Evolutionary conservation across 2,113 vertebrate genomes (phyloP), one percentile per base, ranked within the genome.

Genomic region (Callionymus lyra): DNA sequence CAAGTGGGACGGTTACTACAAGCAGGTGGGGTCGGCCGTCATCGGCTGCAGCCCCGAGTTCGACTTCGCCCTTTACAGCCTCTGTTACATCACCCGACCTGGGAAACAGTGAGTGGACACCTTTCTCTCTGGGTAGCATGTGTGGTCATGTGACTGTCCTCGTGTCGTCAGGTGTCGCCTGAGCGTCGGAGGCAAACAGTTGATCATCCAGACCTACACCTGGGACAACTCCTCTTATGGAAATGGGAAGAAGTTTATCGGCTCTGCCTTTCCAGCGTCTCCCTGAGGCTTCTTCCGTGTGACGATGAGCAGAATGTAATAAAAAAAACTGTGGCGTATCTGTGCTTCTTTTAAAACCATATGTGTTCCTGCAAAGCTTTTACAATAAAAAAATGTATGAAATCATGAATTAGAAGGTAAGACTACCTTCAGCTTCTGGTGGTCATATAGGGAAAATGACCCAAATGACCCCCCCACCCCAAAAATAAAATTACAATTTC

Each of bases 21-120:
- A 98, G 54, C 80, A 93, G 76, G 86, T 98, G 6, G 92, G 93
- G 2, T 88, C 91, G 0, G 81, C 88, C 0, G 80, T 97, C 72
- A 90, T 98, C 0, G 93, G 95, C 72, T 84, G 54, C 77, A 98
- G 95, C 68, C 94, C 95, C 0, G 95, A 97, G 55, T 96, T 96
- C 6, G 95, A 98, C 52, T 83, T 98, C 6, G 90, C 88, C 0
- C 44, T 96, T 2, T 98, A 93, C 71, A 85, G 86, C 0, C 59
- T 98, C 39, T 98, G 92, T 79, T 98, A 91, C 81, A 87, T 98
- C 2, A 61, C 89, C 0, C 85, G 90, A 0, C 93, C 93, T 0
- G 88, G 91, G 12, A 86, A 84, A 76, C 47, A n/a, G 93, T 98
- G 56, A 91, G 92, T 84, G 43, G 13, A 10, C 3, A 32, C 16